Evolutionary conservation across 2,113 vertebrate species (phyloP).

Genomic region (Xyliphius kryptos): DNA sequence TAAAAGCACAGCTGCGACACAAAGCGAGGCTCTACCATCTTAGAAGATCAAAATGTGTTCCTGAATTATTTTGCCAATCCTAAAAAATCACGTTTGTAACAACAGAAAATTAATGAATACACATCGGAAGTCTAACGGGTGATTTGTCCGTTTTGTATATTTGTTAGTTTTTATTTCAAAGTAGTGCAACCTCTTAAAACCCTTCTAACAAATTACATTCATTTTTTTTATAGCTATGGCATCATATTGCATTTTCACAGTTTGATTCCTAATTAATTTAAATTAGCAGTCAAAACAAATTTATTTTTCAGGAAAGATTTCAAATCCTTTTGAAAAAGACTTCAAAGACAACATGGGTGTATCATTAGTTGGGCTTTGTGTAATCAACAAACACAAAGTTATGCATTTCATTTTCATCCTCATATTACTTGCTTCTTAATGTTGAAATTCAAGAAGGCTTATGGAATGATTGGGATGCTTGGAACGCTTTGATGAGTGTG

Average conservation of each 20-base stretch:
- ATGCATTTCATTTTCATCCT: conserved; percentile 29
- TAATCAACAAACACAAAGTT: conserved; percentile 22
- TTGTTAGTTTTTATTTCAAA: too few relatives aligned
- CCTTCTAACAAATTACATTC: too few relatives aligned
- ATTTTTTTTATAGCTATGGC: too few relatives aligned
- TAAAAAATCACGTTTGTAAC: background rate
- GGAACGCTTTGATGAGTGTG: conserved; percentile 33
- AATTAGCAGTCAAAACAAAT: too few relatives aligned
- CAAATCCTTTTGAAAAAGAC: background rate
- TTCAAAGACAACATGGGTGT: background rate
- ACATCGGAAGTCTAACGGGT: too few relatives aligned
- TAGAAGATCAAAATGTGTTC: background rate
- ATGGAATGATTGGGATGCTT: conserved; percentile 33
- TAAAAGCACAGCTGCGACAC: background rate
- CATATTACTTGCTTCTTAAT: conserved; percentile 20
- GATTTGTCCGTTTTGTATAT: too few relatives aligned
- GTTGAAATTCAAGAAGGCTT: conserved; percentile 23
- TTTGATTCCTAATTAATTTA: too few relatives aligned
- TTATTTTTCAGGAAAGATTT: too few relatives aligned
- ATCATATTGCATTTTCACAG: too few relatives aligned
- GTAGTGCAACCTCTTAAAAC: too few relatives aligned
- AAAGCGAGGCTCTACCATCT: conserved; percentile 2
- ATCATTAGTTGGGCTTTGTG: conserved; percentile 1
- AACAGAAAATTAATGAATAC: background rate
- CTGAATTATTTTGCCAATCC: conserved; percentile 1